A percentile compares a stretch with the other conserved stretches of the same genome.
phyloP scores from a whole-genome alignment of 1,140 invertebrate genomes.

The Aethina tumida region DNA sequence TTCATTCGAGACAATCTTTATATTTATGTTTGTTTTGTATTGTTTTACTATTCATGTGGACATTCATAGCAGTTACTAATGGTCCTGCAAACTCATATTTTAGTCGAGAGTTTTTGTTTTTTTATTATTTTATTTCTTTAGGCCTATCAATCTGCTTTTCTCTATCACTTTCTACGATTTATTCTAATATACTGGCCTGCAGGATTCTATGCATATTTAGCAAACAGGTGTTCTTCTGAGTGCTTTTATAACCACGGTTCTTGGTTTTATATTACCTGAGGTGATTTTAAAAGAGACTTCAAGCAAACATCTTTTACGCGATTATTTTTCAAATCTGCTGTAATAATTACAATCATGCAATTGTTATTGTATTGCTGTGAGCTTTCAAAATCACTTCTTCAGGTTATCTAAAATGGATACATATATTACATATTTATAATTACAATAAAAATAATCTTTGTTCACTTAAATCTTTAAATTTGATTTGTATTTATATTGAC shows the following conservation, averaged over 20 bases:
- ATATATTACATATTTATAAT: conserved; percentile 1
- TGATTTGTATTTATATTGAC: too few relatives aligned
- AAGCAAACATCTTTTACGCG: too few relatives aligned
- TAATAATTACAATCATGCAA: not conserved
- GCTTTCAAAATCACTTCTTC: not conserved
- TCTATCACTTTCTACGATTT: conserved; percentile 13
- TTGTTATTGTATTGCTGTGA: not conserved
- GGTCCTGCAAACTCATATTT: conserved; percentile 18
- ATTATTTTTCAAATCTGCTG: too few relatives aligned
- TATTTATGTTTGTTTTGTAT: too few relatives aligned
- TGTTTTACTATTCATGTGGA: too few relatives aligned
- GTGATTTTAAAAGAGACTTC: not conserved
- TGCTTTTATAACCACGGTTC: conserved; percentile 17
- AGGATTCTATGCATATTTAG: conserved; percentile 15
- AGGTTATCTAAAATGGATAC: not conserved
- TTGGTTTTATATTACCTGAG: conserved; percentile 7
- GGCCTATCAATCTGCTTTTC: conserved; percentile 15
- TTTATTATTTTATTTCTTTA: conserved; percentile 16
- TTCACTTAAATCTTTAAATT: too few relatives aligned
- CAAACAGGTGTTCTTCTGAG: conserved; percentile 13
- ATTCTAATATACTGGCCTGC: conserved; percentile 15
- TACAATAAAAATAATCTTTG: not conserved
- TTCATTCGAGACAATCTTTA: too few relatives aligned
- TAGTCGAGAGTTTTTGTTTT: conserved; percentile 10
- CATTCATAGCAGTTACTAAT: conserved; percentile 1